Evolutionary conservation across 2,113 vertebrate genomes (phyloP), one percentile per base, ranked within the genome.

Genomic region (Callocephalon fimbriatum): DNA sequence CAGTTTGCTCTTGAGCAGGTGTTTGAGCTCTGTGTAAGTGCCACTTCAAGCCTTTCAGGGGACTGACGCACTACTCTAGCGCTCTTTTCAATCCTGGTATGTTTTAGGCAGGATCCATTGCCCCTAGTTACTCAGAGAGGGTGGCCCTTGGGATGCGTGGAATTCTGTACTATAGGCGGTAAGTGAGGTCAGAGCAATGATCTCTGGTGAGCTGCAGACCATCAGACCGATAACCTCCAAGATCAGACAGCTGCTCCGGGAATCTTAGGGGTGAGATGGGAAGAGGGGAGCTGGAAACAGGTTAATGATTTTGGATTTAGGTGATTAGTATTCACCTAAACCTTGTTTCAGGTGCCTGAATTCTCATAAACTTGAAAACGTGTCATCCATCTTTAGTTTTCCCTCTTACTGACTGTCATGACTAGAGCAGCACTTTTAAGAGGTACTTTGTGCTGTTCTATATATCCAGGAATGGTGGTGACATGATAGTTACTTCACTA

Each of bases 81-180:
- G 0, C 16, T 18, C 19, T 62, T 50, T 22, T 35, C 44, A 29
- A 37, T 68, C 65, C n/a, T 3, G 0, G 22, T 13, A 13, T 37
- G 40, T 54, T 53, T 48, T 16, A 67, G 51, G 40, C 29, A 81
- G 75, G 23, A 38, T 26, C 23, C 35, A 26, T 38, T 38, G 15
- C 22, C n/a, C 15, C 22, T 16, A 21, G 18, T 40, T 23, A 29
- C 9, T 11, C 20, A 23, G 44, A 45, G 18, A 73, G 25, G 9
- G 23, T 37, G 61, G 17, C 19, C 66, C 45, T 45, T 1, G 4
- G 68, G 73, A n/a, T 2, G 18, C 2, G 1, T 45, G 53, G 77
- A 71, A 71, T 25, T 31, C 45, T 74, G 42, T 85, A 6, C 53
- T 26, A 35, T 2, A 38, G 48, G 31, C 8, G 2, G 22, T 21